Base-by-base conservation (phyloP, 2,888 invertebrate species). In the Drosophila gaucha region DNA sequence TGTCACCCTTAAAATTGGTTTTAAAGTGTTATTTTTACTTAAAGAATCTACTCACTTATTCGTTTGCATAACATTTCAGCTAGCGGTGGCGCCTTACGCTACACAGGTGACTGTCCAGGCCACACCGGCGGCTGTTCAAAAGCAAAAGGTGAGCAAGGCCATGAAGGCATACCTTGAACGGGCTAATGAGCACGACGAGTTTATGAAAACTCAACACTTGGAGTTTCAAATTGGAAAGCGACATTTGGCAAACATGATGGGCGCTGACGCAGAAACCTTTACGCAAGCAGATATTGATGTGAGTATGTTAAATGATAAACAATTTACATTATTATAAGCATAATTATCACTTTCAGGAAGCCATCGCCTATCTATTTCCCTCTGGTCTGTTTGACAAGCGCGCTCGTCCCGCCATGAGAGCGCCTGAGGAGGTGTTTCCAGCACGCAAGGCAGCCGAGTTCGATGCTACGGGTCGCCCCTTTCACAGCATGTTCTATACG, bases 191-290 rank as follows among this genome's bases (percentile, higher is more conserved):
- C 95, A 98, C 89, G 96, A 97, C 89, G 94, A 95, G 67, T 97
- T 98, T 89, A 96, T 98, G 94, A 94, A 95, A 85, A 94, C 94
- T 69, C 95, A 97, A 91, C 93, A 93, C 49, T 91, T 94, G 10
- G 97, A 98, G 86, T 99, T 95, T 91, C 95, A 97, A 90, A 95
- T 98, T 86, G 99, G 99, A 14, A 97, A 96, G 91, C 93, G 98
- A 30, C 98, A 99, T 93, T 94, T 99, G 70, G 99, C 99, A 0
- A 99, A 98, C 91, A 99, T 99, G 95, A 99, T 99, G 99, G 99
- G 99, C 0, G 95, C 95, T 91, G 96, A 99, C 93, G 95, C 96
- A 0, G 96, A 97, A 86, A 95, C 94, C 0, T 97, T 99, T 90
- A 96, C 96, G 0, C 97, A 98, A 90, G 94, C 95, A 55, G 97